These are phyloP conservation scores for Denticeps clupeoides DNA, from an alignment of 2,797 vertebrate species.

Conservation along the genomic window DNA sequence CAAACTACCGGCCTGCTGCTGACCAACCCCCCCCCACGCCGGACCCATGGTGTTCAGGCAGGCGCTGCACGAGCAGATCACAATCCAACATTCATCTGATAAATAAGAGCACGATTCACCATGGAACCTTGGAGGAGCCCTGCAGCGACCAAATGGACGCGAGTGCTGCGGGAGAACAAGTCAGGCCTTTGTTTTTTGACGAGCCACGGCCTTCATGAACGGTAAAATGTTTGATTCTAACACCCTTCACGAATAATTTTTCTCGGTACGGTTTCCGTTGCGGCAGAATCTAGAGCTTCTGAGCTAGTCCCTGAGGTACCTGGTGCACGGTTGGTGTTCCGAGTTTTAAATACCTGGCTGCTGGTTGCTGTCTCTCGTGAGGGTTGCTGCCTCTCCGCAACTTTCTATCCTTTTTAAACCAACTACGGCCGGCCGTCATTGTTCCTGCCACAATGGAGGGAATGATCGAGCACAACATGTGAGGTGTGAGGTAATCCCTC, in stretches of 20 bases:
- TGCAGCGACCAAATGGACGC: neutral
- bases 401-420: constrained; percentile 27
- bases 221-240: no score
- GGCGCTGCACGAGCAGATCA: constrained; percentile 3
- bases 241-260: no score
- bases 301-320: no score
- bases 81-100: constrained; percentile 18
- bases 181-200: constrained; percentile 13
- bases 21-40: neutral
- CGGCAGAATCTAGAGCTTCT: no score
- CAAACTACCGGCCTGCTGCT: constrained; percentile 2
- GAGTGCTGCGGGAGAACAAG: neutral
- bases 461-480: constrained; percentile 62
- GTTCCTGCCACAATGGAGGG: constrained; percentile 58
- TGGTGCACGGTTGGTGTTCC: no score
- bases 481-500: constrained; percentile 48
- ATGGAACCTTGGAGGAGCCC: neutral
- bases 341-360: constrained; percentile 48
- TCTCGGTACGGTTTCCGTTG: no score
- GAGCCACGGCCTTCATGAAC: neutral
- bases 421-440: constrained; percentile 37
- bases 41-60: neutral
- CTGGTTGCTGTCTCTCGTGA: constrained; percentile 28
- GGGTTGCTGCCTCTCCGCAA: constrained; percentile 23
- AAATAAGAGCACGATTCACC: constrained; percentile 22